Evolutionary conservation across 2,113 vertebrate genomes (phyloP).

Genomic region (Maylandia zebra): DNA sequence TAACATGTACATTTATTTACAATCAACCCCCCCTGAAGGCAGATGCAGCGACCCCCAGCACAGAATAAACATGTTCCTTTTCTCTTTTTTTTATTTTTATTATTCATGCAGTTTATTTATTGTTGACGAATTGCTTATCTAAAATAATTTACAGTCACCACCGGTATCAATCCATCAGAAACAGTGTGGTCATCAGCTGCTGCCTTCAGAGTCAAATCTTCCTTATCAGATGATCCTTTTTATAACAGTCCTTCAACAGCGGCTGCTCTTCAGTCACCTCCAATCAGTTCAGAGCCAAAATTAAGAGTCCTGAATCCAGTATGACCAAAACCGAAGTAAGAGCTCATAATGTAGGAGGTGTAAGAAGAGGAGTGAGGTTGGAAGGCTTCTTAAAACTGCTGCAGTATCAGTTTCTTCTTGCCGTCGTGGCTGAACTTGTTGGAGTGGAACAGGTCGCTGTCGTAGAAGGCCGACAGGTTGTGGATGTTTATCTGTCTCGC

Average conservation of each 20-base stretch:
- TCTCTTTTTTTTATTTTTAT: background rate
- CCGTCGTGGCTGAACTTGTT: slow-evolving; percentile 86
- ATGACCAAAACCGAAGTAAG: background rate
- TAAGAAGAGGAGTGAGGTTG: background rate
- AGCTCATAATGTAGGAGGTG: background rate
- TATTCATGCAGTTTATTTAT: background rate
- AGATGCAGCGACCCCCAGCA: background rate
- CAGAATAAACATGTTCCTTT: background rate
- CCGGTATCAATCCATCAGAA: background rate
- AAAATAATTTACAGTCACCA: background rate
- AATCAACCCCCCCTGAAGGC: background rate
- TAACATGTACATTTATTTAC: slow-evolving; percentile 63
- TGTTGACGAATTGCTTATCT: background rate
- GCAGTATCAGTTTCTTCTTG: slow-evolving; percentile 88
- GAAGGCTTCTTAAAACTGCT: slow-evolving; percentile 77
- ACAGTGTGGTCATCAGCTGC: background rate
- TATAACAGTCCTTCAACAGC: background rate
- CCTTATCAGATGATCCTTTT: background rate
- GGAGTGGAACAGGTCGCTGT: slow-evolving; percentile 86
- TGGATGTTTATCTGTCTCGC: slow-evolving; percentile 97
- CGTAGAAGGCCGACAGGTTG: slow-evolving; percentile 87
- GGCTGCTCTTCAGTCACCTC: background rate
- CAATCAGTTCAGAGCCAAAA: background rate
- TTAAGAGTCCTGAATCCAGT: background rate
- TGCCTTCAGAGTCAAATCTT: background rate